Evolutionary conservation across 2,797 vertebrate species (phyloP), one percentile per base, ranked within the genome.

Genomic region (Micrastur ruficollis): DNA sequence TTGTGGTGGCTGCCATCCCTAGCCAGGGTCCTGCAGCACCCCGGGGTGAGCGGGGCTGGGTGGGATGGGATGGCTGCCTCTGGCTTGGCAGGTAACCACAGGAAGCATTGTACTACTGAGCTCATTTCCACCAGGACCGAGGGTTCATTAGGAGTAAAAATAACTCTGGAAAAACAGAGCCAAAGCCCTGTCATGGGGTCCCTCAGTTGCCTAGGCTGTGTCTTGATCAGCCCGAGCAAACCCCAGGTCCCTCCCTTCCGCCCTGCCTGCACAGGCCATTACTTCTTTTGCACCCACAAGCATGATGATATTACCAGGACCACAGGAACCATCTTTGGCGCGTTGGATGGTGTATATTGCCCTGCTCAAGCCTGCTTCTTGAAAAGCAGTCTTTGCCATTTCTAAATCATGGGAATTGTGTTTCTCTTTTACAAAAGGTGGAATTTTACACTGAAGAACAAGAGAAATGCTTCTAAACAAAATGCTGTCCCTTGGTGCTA

Each of bases 61-160:
- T 47, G 50, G 27, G 11, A 66, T n/a, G 31, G 75, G 67, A n/a
- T 4, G 3, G 40, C 31, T 0, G 6, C 47, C 61, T 53, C 71
- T 29, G 47, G 38, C 65, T 92, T 88, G 72, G 92, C 88, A 91
- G 92, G 94, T 90, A 81, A 74, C 29, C 76, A 16, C 76, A 93
- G 95, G 95, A 96, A 96, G 79, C 87, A 13, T 46, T 19, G 67
- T 81, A 58, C 71, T 93, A 53, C 67, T 96, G 91, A 96, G 90
- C 83, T 96, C 95, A 94, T 96, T 97, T 97, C 95, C 92, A 95
- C 36, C 72, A 72, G 23, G 68, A 29, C 31, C 82, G 42, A 63
- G n/a, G 40, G 52, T 42, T 58, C 53, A 16, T 55, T 34, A 61
- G 53, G 46, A 79, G 68, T 76, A 83, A 94, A 96, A 96, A 97